A percentile compares a stretch with the other conserved stretches of the same genome.
Conservation (phyloP, 2,797 vertebrate genomes). For the Fistularia tabacaria region DNA sequence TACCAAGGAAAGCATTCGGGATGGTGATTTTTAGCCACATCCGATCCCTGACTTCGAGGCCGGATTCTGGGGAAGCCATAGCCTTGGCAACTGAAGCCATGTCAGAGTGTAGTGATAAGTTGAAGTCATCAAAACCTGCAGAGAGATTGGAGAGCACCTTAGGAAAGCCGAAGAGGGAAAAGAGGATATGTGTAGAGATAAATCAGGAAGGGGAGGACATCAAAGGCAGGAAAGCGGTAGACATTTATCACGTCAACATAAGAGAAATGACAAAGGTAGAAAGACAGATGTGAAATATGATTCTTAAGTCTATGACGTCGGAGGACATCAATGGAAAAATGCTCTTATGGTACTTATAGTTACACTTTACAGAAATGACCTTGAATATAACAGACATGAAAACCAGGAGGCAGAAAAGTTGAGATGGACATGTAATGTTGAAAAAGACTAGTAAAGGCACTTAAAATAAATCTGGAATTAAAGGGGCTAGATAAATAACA, state of each 20-base stretch:
- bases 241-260: slow-evolving; percentile 30
- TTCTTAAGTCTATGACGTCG: slow-evolving; percentile 2
- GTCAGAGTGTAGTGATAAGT: slow-evolving; percentile 88
- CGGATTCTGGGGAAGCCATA: slow-evolving; percentile 91
- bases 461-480: no score
- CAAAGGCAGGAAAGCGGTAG: slow-evolving; percentile 23
- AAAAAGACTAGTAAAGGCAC: background rate
- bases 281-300: slow-evolving; percentile 41
- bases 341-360: no score
- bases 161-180: slow-evolving; percentile 5
- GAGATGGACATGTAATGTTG: background rate
- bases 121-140: slow-evolving; percentile 86
- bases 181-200: background rate
- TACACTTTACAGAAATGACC: no score
- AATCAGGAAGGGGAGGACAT: slow-evolving; percentile 8
- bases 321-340: background rate
- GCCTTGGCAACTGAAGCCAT: slow-evolving; percentile 92
- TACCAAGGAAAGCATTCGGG: slow-evolving; percentile 90
- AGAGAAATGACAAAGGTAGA: slow-evolving; percentile 19
- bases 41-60: slow-evolving; percentile 88
- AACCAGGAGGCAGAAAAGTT: slow-evolving; percentile 6
- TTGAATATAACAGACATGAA: background rate
- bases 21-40: slow-evolving; percentile 91
- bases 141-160: background rate
- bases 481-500: no score